phyloP scores from a whole-genome alignment of 2,113 vertebrate species.

The Gasterosteus nipponicus region DNA sequence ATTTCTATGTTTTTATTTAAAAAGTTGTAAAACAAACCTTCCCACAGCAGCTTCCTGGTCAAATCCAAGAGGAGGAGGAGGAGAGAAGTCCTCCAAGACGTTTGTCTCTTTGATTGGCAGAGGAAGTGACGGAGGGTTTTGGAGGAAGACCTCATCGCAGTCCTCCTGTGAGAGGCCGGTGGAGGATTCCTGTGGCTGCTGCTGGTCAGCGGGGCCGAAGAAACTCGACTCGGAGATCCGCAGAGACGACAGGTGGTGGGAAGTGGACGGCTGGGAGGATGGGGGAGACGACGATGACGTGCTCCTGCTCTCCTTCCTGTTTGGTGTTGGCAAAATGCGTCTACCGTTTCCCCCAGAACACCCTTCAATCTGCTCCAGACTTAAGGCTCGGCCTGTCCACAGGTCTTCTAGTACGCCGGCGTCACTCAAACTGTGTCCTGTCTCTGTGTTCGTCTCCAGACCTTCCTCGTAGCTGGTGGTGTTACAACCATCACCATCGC shows the following conservation, averaged over 20 bases:
- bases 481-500: not conserved
- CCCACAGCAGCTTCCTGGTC: conserved; percentile 21
- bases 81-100: conserved; percentile 76
- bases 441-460: not conserved
- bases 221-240: conserved; percentile 86
- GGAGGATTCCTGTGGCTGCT: conserved; percentile 55
- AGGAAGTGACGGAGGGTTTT: conserved; percentile 61
- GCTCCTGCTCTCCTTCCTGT: conserved; percentile 47
- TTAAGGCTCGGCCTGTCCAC: conserved; percentile 50
- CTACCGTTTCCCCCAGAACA: conserved; percentile 1
- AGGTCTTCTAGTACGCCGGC: conserved; percentile 52
- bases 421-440: conserved; percentile 47
- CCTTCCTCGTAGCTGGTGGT: not conserved
- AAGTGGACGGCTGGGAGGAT: conserved; percentile 28
- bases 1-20: not conserved
- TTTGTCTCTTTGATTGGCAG: conserved; percentile 64
- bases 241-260: conserved; percentile 74
- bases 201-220: not conserved
- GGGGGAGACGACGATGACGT: not conserved
- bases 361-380: conserved; percentile 48
- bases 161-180: conserved; percentile 58
- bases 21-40: conserved; percentile 40
- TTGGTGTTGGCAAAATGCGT: not conserved
- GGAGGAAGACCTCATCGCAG: conserved; percentile 87
- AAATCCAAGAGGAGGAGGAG: conserved; percentile 42